Percentiles rank a stretch among this genome's conserved stretches.
Evolutionary conservation across 2,888 invertebrate genomes (phyloP).

Genomic region (Tenthredo notha): DNA sequence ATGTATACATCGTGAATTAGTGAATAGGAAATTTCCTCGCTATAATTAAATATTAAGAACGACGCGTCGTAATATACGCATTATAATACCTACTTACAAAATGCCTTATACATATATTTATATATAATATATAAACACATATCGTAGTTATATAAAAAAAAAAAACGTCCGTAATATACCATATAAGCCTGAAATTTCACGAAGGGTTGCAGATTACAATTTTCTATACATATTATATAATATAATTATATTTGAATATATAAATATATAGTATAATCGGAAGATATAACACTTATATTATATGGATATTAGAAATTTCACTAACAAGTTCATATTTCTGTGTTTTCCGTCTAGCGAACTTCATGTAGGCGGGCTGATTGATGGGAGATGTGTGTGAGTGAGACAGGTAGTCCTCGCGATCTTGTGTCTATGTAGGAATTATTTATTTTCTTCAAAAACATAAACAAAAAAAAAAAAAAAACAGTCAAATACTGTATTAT

Average conservation of each 20-base stretch:
- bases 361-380: constrained; percentile 77
- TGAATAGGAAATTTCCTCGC: no score
- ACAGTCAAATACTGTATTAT: neutral
- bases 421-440: constrained; percentile 62
- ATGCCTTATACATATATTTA: no score
- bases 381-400: constrained; percentile 78
- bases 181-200: neutral
- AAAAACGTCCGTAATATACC: neutral
- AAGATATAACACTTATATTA: neutral
- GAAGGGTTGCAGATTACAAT: neutral
- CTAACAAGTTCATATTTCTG: constrained; percentile 63
- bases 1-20: no score
- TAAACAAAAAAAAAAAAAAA: neutral
- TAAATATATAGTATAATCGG: neutral
- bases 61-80: no score
- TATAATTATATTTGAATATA: neutral
- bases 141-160: no score
- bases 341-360: constrained; percentile 76
- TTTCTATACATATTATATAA: neutral
- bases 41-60: no score
- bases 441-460: neutral
- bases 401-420: constrained; percentile 74
- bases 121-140: no score
- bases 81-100: no score
- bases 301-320: neutral